Percentiles rank a stretch among this genome's conserved stretches.
phyloP scores from a whole-genome alignment of 1,140 invertebrate species.

The Ectropis grisescens region DNA sequence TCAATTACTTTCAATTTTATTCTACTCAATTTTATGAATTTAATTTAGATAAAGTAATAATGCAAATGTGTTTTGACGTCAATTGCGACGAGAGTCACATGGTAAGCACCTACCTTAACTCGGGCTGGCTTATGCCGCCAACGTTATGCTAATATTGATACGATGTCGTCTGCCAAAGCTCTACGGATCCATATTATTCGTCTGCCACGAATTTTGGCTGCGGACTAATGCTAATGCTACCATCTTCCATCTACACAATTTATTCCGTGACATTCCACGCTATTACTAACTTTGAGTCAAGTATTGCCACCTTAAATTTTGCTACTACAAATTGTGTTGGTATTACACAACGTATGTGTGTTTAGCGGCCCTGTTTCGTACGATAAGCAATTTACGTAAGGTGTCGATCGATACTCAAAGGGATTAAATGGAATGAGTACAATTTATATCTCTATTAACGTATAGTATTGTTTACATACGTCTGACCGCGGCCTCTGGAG shows the following conservation, averaged over 20 bases:
- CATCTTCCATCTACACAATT: constrained; percentile 28
- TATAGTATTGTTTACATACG: constrained; percentile 59
- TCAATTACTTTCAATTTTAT: no score
- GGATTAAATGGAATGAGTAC: constrained; percentile 52
- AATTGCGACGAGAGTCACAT: no score
- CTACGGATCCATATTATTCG: constrained; percentile 44
- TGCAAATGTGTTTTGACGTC: no score
- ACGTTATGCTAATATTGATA: constrained; percentile 48
- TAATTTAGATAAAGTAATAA: no score
- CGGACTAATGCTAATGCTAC: constrained; percentile 33
- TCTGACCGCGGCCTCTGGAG: constrained; percentile 36
- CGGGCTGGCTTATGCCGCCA: constrained; percentile 26
- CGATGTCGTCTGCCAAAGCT: constrained; percentile 30
- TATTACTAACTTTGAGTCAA: constrained; percentile 2
- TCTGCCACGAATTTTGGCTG: constrained; percentile 36
- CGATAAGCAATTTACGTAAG: constrained; percentile 25
- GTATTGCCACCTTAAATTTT: no score
- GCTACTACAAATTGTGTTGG: no score
- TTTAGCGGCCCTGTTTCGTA: no score
- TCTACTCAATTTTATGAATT: no score
- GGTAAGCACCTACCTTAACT: no score
- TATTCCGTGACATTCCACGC: constrained; percentile 23
- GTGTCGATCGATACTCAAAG: constrained; percentile 45
- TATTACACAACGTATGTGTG: no score
- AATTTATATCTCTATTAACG: constrained; percentile 67